Evolutionary conservation across 2,888 invertebrate species (phyloP).

Genomic region (Limnephilus marmoratus): DNA sequence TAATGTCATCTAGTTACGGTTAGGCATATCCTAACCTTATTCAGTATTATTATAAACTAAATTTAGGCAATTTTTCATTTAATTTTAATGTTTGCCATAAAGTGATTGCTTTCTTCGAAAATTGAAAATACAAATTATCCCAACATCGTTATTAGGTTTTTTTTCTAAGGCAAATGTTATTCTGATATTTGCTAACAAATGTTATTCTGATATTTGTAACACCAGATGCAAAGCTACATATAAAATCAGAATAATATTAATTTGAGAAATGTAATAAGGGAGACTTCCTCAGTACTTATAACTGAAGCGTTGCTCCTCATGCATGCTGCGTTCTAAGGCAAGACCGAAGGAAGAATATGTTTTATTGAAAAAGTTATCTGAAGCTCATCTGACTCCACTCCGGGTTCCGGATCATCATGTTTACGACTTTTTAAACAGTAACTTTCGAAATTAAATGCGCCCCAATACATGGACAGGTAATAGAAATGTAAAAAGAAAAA

Average conservation of each 20-base stretch:
- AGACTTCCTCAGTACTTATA: no score
- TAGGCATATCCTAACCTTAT: no score
- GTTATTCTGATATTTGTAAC: background rate
- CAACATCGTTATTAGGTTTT: no score
- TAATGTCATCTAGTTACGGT: no score
- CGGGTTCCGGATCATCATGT: slow-evolving; percentile 50
- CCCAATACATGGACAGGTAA: slow-evolving; percentile 64
- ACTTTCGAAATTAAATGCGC: slow-evolving; percentile 64
- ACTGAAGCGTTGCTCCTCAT: background rate
- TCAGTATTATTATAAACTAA: background rate
- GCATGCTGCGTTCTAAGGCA: background rate
- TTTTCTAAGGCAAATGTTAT: background rate
- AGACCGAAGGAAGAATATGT: slow-evolving; percentile 40
- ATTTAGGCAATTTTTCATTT: no score
- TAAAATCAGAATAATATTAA: background rate
- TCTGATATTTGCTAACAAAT: background rate
- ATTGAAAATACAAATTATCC: no score
- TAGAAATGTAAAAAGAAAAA: slow-evolving; percentile 60
- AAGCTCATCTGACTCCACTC: slow-evolving; percentile 32
- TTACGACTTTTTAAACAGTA: slow-evolving; percentile 63
- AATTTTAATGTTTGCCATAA: no score
- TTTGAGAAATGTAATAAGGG: background rate
- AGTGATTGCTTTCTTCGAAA: no score
- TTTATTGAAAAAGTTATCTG: slow-evolving; percentile 64
- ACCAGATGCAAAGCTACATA: background rate